A percentile compares a stretch with the other conserved stretches of the same genome.
Evolutionary conservation across 2,888 invertebrate species (phyloP).

Genomic region (Nycteola revayana): DNA sequence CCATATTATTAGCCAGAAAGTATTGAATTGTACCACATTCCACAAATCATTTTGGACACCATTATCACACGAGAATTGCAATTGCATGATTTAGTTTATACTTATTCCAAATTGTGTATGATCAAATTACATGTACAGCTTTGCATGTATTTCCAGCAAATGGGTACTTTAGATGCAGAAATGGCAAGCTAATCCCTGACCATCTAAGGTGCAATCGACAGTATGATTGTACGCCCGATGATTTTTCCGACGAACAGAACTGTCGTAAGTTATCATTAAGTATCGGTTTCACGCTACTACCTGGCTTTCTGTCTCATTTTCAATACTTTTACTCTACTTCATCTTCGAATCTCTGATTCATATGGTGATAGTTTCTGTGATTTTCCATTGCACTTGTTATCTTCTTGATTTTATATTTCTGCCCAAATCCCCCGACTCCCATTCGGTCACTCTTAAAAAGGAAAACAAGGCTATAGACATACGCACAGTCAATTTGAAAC

Average conservation of each 20-base stretch:
- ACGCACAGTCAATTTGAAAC: too few species aligned
- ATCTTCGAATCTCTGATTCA: constrained; percentile 9
- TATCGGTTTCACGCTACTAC: constrained; percentile 22
- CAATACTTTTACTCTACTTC: constrained; percentile 15
- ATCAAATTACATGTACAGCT: constrained; percentile 31
- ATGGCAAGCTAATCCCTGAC: constrained; percentile 82
- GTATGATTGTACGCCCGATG: constrained; percentile 84
- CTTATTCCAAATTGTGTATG: constrained; percentile 3
- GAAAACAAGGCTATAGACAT: too few species aligned
- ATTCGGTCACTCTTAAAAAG: too few species aligned
- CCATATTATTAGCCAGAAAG: too few species aligned
- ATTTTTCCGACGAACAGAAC: constrained; percentile 88
- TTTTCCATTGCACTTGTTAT: constrained; percentile 8
- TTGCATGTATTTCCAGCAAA: constrained; percentile 67
- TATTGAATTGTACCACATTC: too few species aligned
- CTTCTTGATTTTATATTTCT: too few species aligned
- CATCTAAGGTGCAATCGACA: constrained; percentile 83
- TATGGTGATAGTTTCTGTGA: constrained; percentile 18
- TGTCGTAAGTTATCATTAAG: constrained; percentile 85
- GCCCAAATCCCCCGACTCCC: too few species aligned
- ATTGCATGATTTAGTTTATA: constrained; percentile 15
- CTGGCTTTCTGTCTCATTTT: constrained; percentile 24
- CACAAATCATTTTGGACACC: not conserved
- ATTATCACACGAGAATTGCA: constrained; percentile 5
- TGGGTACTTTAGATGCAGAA: constrained; percentile 85